phyloP scores from a whole-genome alignment of 2,113 vertebrate species.

The Nothocercus nigrocapillus region DNA sequence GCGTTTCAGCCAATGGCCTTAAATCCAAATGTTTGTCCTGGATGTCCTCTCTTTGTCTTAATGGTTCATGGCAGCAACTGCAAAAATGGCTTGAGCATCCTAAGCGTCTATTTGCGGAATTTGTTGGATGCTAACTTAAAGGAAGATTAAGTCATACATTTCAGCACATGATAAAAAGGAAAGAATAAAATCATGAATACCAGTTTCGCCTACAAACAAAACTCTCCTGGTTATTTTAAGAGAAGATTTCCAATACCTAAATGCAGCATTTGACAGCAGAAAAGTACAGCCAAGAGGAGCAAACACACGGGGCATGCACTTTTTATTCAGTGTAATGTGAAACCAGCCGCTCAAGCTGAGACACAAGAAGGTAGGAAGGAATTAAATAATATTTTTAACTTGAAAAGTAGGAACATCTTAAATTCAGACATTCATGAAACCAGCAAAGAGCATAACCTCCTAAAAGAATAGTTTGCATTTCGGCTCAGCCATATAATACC shows the following conservation, averaged over 20 bases:
- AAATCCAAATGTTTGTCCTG: neutral
- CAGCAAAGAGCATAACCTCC: neutral
- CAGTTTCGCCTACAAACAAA: neutral
- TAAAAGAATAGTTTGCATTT: neutral
- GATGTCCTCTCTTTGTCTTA: neutral
- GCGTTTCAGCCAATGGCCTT: neutral
- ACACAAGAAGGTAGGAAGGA: neutral
- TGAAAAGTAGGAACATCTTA: neutral
- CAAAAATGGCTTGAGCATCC: neutral
- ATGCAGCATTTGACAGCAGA: neutral
- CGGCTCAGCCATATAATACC: neutral
- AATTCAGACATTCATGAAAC: neutral
- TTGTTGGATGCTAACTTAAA: neutral
- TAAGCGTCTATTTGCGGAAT: neutral
- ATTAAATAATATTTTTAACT: constrained; percentile 11
- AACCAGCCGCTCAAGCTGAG: neutral
- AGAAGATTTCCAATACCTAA: neutral
- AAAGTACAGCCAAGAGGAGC: neutral
- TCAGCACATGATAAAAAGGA: neutral
- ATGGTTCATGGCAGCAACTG: neutral
- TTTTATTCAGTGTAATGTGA: accelerated
- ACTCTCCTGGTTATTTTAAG: neutral
- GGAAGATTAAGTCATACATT: neutral
- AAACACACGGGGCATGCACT: neutral
- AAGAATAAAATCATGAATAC: neutral